Percentiles rank a stretch among this genome's conserved stretches.
phyloP scores from a whole-genome alignment of 1,140 invertebrate genomes.

The Ctenoplectra terminalis region DNA sequence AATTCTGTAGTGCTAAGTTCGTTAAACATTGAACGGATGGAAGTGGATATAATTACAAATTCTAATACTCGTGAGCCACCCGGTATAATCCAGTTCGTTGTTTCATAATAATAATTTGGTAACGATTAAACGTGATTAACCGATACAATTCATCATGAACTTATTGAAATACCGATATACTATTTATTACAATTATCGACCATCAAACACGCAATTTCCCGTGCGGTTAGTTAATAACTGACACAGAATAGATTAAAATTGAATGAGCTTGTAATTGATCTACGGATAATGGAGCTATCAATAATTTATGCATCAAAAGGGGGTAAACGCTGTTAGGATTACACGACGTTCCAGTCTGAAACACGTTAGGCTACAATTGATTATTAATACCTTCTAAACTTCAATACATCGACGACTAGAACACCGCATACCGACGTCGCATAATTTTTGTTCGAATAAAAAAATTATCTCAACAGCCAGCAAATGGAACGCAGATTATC shows the following conservation, averaged over 20 bases:
- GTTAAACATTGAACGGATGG: too few relatives aligned
- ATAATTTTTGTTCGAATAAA: too few relatives aligned
- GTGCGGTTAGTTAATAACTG: not conserved
- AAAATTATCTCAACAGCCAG: too few relatives aligned
- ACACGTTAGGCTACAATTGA: not conserved
- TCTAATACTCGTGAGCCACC: too few relatives aligned
- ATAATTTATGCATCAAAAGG: conserved; percentile 12
- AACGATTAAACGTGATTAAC: not conserved
- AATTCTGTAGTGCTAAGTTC: too few relatives aligned
- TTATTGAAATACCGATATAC: not conserved
- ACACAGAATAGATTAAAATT: not conserved
- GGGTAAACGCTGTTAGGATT: not conserved
- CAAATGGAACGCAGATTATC: too few relatives aligned
- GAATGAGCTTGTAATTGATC: conserved; percentile 24
- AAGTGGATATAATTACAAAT: too few relatives aligned
- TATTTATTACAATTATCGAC: conserved; percentile 2
- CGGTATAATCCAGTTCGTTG: not conserved
- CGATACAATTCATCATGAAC: not conserved
- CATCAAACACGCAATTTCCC: not conserved
- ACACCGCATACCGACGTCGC: too few relatives aligned
- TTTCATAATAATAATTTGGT: not conserved
- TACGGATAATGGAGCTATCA: conserved; percentile 6
- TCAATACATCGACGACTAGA: not conserved
- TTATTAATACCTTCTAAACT: not conserved
- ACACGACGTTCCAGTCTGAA: not conserved